Percentiles rank a stretch among this genome's conserved stretches.
Conservation (phyloP, 2,888 invertebrate species). For the Lochmaea capreae region DNA sequence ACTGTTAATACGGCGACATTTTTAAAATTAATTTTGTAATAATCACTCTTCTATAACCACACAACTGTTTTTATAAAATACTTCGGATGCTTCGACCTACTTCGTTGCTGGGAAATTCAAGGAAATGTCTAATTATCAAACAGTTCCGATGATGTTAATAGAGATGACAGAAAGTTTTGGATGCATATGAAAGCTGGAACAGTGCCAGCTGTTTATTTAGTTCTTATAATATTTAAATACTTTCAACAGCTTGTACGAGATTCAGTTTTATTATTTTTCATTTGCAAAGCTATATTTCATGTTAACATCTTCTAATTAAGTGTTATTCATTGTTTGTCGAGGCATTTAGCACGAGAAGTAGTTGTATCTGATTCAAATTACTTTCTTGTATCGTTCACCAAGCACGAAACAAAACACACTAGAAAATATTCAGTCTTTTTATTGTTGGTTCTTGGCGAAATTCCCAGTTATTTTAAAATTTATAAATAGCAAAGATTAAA, state of each 20-base stretch:
- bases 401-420: neutral
- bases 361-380: too few relatives aligned
- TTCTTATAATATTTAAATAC: neutral
- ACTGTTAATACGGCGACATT: neutral
- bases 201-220: neutral
- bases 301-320: too few relatives aligned
- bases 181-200: neutral
- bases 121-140: constrained; percentile 15
- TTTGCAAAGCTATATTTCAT: too few relatives aligned
- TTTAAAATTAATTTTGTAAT: neutral
- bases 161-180: constrained; percentile 12
- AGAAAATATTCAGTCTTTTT: neutral
- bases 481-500: neutral
- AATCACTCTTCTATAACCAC: neutral
- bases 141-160: neutral
- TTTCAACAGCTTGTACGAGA: neutral
- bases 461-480: constrained; percentile 2
- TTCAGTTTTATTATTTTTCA: neutral
- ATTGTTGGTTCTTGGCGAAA: neutral
- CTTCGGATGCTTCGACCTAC: constrained; percentile 3
- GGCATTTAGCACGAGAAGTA: too few relatives aligned
- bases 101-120: neutral
- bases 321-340: too few relatives aligned
- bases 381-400: too few relatives aligned
- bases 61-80: neutral